Conservation (phyloP, 2,888 invertebrate genomes). For the Aspidiotus rigidus region DNA sequence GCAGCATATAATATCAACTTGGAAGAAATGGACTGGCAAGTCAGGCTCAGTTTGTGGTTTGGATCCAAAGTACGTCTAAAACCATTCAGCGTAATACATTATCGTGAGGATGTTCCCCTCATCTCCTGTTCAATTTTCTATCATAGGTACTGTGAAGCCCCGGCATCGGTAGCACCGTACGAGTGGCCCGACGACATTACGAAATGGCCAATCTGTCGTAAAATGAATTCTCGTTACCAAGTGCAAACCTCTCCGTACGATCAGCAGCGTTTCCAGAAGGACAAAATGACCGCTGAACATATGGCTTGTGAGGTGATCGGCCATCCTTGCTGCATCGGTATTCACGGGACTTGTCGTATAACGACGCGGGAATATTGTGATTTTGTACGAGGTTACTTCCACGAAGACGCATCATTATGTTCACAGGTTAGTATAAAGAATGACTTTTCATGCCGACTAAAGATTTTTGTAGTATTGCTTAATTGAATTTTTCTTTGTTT, state of each 20-base stretch:
- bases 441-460: too few species aligned
- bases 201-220: slow-evolving; percentile 94
- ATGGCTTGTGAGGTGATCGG: slow-evolving; percentile 97
- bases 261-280: slow-evolving; percentile 35
- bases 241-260: slow-evolving; percentile 37
- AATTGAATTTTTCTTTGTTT: slow-evolving; percentile 40
- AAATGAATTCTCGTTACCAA: slow-evolving; percentile 52
- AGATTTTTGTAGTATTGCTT: background rate
- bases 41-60: slow-evolving; percentile 95
- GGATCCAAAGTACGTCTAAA: slow-evolving; percentile 72
- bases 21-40: slow-evolving; percentile 88
- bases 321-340: slow-evolving; percentile 94
- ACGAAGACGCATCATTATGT: slow-evolving; percentile 90
- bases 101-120: background rate
- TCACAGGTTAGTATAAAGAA: slow-evolving; percentile 58
- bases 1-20: slow-evolving; percentile 81
- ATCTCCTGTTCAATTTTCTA: background rate
- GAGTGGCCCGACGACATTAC: slow-evolving; percentile 98
- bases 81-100: background rate
- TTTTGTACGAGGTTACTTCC: slow-evolving; percentile 88
- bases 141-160: slow-evolving; percentile 80
- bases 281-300: slow-evolving; percentile 52
- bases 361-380: slow-evolving; percentile 92
- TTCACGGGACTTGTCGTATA: slow-evolving; percentile 87
- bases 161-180: slow-evolving; percentile 86